Conservation (phyloP, 2,113 vertebrate genomes). For the Rana temporaria region DNA sequence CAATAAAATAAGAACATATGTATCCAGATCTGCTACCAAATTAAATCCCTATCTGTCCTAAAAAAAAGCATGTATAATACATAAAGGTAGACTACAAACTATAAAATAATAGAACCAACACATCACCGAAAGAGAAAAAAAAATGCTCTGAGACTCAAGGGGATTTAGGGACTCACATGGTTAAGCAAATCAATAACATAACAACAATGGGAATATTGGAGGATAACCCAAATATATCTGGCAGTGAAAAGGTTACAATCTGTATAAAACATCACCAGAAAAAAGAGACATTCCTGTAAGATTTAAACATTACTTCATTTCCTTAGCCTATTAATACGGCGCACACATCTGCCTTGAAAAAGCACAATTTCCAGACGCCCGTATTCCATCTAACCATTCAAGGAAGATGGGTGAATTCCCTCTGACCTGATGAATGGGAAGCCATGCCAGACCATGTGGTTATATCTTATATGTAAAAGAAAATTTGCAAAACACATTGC, state of each 20-base stretch:
- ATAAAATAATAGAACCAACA: no score
- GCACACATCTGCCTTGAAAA: constrained; percentile 5
- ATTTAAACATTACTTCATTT: neutral
- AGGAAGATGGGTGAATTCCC: constrained; percentile 18
- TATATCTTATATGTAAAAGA: neutral
- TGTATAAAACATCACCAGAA: neutral
- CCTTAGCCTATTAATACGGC: constrained; percentile 10
- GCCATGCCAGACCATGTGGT: constrained; percentile 4
- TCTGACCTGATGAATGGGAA: constrained; percentile 3
- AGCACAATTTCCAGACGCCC: neutral
- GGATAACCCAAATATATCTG: no score
- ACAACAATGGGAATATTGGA: no score
- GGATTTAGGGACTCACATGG: no score
- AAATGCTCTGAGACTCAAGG: no score
- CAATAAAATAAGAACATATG: no score
- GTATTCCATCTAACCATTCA: constrained; percentile 1
- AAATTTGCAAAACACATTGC: neutral
- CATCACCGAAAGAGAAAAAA: no score
- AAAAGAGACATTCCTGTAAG: constrained; percentile 10
- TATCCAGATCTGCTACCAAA: no score
- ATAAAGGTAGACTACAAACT: no score
- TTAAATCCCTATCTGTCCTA: no score
- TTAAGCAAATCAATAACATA: no score
- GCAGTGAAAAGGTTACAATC: neutral
- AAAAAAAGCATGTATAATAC: no score